Evolutionary conservation across 2,797 vertebrate genomes (phyloP).

Genomic region (Perodicticus potto): DNA sequence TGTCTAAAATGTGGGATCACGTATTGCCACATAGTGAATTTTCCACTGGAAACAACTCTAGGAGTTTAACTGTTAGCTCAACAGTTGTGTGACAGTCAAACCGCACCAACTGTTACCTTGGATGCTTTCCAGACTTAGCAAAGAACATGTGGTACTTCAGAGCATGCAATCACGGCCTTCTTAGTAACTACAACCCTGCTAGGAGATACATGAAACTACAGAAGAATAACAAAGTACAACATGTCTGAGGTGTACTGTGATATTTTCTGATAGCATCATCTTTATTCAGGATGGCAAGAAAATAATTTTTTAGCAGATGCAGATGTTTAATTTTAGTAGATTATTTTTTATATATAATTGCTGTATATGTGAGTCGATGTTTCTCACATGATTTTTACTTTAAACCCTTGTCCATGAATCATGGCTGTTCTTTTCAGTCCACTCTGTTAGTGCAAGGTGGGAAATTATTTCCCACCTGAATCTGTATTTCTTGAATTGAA

Average conservation of each 20-base stretch:
- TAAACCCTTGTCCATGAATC: neutral
- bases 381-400: neutral
- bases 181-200: neutral
- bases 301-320: neutral
- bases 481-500: neutral
- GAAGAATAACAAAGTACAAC: neutral
- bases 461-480: neutral
- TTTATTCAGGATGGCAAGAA: neutral
- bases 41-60: neutral
- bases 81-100: neutral
- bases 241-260: neutral
- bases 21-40: neutral
- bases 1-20: neutral
- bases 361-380: neutral
- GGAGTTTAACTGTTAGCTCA: neutral
- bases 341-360: neutral
- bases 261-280: neutral
- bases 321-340: slow-evolving; percentile 1
- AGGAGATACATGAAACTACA: neutral
- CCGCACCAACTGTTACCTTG: neutral
- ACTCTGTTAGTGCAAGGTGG: neutral
- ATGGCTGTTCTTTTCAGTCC: neutral
- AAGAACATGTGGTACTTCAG: neutral
- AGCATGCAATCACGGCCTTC: neutral
- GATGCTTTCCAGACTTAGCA: neutral